Percentiles rank a stretch among this genome's conserved stretches.
phyloP scores from a whole-genome alignment of 2,113 vertebrate genomes.

The Calidris pygmaea region DNA sequence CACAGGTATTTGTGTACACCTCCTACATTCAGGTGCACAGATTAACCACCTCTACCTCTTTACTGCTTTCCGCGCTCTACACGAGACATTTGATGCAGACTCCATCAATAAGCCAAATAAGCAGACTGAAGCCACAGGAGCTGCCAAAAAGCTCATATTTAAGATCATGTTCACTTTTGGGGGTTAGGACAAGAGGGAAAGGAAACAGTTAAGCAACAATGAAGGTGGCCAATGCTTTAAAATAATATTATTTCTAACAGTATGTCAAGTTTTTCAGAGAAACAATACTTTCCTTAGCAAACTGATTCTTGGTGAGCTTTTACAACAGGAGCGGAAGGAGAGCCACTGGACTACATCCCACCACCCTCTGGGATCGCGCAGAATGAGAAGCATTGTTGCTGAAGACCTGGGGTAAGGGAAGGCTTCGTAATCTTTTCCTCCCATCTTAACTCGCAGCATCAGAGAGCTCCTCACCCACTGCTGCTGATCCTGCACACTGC shows the following conservation, averaged over 20 bases:
- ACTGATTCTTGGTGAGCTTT: neutral
- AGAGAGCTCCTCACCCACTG: neutral
- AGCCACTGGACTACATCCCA: neutral
- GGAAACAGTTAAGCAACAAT: neutral
- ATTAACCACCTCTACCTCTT: neutral
- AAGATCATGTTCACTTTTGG: neutral
- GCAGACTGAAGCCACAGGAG: neutral
- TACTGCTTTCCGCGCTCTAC: neutral
- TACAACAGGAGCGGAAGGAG: neutral
- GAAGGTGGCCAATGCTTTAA: neutral
- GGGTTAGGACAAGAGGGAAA: neutral
- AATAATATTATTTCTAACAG: neutral
- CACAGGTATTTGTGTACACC: accelerated
- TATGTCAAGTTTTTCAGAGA: neutral
- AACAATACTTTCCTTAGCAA: neutral
- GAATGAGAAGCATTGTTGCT: neutral
- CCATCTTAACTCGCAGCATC: neutral
- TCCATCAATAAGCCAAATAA: neutral
- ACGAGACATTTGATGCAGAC: neutral
- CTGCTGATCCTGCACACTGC: neutral
- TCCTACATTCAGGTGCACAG: neutral
- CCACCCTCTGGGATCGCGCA: neutral
- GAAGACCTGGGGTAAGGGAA: neutral
- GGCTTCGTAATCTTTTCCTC: neutral
- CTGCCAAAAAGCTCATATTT: neutral